These are phyloP conservation scores for Aphidius colemani DNA, from an alignment of 2,888 invertebrate species.

Conservation along the genomic window DNA sequence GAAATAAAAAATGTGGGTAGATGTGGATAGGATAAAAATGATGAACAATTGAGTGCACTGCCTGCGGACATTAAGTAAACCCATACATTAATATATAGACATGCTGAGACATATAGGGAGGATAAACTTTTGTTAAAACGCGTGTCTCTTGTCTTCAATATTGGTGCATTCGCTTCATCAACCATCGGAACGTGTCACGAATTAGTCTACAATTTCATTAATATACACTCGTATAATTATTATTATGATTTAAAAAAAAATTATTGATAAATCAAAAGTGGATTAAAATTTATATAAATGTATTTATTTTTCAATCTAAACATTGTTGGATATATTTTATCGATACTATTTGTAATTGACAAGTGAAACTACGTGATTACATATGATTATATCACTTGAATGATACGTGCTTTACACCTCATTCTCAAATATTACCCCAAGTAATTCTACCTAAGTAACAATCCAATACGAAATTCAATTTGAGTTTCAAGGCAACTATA, in stretches of 20 bases:
- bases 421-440: too few relatives aligned
- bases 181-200: conserved; percentile 39
- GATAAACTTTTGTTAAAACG: conserved; percentile 29
- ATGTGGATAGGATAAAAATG: conserved; percentile 32
- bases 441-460: too few relatives aligned
- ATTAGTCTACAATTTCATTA: conserved; percentile 20
- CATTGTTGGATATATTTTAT: neutral
- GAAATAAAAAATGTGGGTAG: conserved; percentile 12
- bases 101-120: neutral
- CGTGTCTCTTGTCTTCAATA: conserved; percentile 46
- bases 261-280: neutral
- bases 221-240: conserved; percentile 8
- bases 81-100: conserved; percentile 17
- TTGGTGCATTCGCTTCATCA: conserved; percentile 42
- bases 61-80: conserved; percentile 50
- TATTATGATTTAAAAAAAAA: neutral
- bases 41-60: conserved; percentile 48
- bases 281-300: neutral
- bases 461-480: too few relatives aligned
- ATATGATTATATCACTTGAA: too few relatives aligned
- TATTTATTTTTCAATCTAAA: neutral
- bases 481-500: too few relatives aligned
- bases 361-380: too few relatives aligned
- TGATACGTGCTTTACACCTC: too few relatives aligned
- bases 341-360: neutral